Percentiles rank a stretch among this genome's conserved stretches.
phyloP scores from a whole-genome alignment of 2,888 invertebrate genomes.

The Kryphioiulus occultus region DNA sequence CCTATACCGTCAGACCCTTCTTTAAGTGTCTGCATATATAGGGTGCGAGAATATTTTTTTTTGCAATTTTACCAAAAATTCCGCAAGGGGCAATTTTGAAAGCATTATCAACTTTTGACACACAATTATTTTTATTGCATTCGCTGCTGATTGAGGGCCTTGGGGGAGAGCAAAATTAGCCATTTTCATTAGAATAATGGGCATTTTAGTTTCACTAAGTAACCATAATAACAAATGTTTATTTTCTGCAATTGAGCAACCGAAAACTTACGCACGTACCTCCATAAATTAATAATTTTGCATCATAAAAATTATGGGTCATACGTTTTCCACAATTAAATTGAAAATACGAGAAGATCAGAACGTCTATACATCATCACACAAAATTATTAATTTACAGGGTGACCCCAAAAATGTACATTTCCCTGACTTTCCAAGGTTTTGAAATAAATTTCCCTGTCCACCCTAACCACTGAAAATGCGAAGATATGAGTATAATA shows the following conservation, averaged over 20 bases:
- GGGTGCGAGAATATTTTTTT: conserved; percentile 21
- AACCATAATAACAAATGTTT: background rate
- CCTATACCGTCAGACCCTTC: conserved; percentile 20
- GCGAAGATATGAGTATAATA: too few species aligned
- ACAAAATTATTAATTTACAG: too few species aligned
- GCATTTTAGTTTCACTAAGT: background rate
- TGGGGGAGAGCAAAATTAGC: background rate
- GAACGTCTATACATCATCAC: too few species aligned
- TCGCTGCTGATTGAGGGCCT: background rate
- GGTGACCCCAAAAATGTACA: too few species aligned
- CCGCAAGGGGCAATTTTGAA: background rate
- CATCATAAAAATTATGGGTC: too few species aligned
- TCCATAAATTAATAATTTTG: too few species aligned
- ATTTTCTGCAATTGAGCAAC: background rate
- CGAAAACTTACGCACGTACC: too few species aligned
- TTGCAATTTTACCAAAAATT: background rate
- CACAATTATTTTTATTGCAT: conserved; percentile 9
- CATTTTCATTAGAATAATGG: background rate
- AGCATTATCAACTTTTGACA: conserved; percentile 39
- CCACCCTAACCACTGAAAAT: too few species aligned
- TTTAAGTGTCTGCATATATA: conserved; percentile 24
- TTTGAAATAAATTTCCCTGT: too few species aligned
- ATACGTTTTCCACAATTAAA: too few species aligned
- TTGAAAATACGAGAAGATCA: too few species aligned
- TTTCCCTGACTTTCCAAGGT: too few species aligned